A percentile compares a stretch with the other conserved stretches of the same genome.
Conservation (phyloP, 2,797 vertebrate genomes). For the Xiphophorus birchmanni region DNA sequence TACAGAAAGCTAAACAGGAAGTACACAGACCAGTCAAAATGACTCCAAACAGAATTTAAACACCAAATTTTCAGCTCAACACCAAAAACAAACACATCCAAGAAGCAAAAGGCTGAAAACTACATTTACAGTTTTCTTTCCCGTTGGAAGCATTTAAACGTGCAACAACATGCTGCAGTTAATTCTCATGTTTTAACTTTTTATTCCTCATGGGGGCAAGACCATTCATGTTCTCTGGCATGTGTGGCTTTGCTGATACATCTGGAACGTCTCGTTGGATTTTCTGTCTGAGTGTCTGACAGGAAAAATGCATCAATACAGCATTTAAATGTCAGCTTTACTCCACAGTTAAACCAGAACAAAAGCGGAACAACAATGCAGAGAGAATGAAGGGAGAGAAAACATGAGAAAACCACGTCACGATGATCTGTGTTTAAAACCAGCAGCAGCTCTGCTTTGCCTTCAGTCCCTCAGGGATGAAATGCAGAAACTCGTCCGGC, state of each 20-base stretch:
- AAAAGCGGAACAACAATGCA: background rate
- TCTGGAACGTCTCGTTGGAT: constrained; percentile 18
- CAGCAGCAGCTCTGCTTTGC: constrained; percentile 15
- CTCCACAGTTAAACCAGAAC: background rate
- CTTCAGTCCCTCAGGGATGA: background rate
- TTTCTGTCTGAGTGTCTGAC: background rate
- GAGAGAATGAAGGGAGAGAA: background rate
- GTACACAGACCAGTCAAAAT: background rate
- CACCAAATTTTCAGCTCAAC: background rate
- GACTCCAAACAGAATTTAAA: too few relatives aligned
- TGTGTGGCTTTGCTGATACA: constrained; percentile 24
- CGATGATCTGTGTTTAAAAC: background rate
- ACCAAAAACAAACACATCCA: constrained; percentile 8
- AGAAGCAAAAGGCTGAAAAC: background rate
- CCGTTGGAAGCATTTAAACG: constrained; percentile 9
- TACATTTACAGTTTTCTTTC: background rate
- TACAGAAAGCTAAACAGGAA: constrained; percentile 52
- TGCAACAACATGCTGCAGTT: constrained; percentile 26
- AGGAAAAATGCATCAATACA: constrained; percentile 6
- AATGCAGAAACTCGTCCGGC: constrained; percentile 10
- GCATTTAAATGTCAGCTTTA: constrained; percentile 18
- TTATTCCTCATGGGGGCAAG: constrained; percentile 7
- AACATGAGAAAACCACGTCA: background rate
- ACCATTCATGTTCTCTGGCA: constrained; percentile 21
- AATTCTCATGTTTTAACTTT: constrained; percentile 11